These are phyloP conservation scores for Drosophila repletoides DNA, from an alignment of 1,140 invertebrate species.

Conservation along the genomic window DNA sequence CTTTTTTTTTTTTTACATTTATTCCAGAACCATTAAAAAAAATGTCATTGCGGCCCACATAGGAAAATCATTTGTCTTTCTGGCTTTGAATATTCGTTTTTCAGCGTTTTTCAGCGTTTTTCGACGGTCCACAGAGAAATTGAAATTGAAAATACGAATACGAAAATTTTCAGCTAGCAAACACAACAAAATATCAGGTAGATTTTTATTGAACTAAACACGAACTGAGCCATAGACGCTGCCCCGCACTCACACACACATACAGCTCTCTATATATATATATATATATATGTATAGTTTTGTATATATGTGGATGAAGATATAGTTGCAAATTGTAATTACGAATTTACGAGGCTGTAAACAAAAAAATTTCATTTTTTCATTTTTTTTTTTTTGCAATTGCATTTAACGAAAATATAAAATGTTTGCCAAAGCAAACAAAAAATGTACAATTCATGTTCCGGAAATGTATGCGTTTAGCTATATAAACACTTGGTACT, in stretches of 20 bases:
- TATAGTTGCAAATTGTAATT: slow-evolving; percentile 27
- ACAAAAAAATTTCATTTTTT: no score
- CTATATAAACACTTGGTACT: no score
- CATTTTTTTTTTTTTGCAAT: slow-evolving; percentile 11
- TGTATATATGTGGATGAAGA: background rate
- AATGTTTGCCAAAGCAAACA: no score
- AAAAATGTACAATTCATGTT: no score
- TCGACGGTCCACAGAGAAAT: background rate
- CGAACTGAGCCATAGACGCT: background rate
- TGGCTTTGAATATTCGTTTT: slow-evolving; percentile 25
- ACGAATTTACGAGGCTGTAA: slow-evolving; percentile 14
- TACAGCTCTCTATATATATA: background rate
- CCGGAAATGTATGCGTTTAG: no score
- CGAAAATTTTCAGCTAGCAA: no score
- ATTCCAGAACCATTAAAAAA: slow-evolving; percentile 18
- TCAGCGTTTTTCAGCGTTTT: no score
- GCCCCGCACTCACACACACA: background rate
- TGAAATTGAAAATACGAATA: background rate
- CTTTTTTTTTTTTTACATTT: slow-evolving; percentile 13
- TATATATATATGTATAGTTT: background rate
- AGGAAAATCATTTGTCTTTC: slow-evolving; percentile 61
- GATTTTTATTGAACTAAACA: slow-evolving; percentile 2
- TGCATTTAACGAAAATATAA: background rate
- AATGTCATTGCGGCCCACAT: slow-evolving; percentile 35
- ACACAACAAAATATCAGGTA: background rate